Percentiles rank a stretch among this genome's conserved stretches.
Evolutionary conservation across 2,888 invertebrate species (phyloP).

Genomic region (Chydorus sphaericus): DNA sequence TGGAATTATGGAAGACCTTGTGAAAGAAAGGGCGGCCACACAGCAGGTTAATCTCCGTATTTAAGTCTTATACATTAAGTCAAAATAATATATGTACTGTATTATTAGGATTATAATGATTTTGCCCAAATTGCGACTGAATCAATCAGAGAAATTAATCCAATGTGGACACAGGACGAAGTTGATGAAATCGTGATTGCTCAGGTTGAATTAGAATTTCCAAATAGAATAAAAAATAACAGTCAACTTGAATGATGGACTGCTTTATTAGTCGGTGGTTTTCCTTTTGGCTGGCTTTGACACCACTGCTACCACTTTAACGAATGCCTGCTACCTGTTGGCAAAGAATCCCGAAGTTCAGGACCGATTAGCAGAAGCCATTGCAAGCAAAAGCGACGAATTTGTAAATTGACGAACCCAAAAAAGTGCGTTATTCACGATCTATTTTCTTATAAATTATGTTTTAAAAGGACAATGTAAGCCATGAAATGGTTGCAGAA

Average conservation of each 20-base stretch:
- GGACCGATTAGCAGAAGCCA: slow-evolving; percentile 2
- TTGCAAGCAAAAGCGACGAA: slow-evolving; percentile 1
- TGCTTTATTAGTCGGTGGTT: slow-evolving; percentile 8
- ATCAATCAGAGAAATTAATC: neutral
- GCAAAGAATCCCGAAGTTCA: slow-evolving; percentile 13
- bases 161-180: slow-evolving; percentile 1
- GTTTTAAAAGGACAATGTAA: slow-evolving; percentile 2
- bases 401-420: neutral
- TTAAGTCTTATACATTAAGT: neutral
- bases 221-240: neutral
- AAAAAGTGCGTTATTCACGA: too few species aligned
- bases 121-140: slow-evolving; percentile 13
- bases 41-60: neutral
- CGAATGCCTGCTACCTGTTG: slow-evolving; percentile 1
- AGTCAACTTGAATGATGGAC: neutral
- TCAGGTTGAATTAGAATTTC: neutral
- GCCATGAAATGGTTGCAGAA: slow-evolving; percentile 12
- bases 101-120: slow-evolving; percentile 8
- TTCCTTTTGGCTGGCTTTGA: slow-evolving; percentile 13
- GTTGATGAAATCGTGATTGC: slow-evolving; percentile 9
- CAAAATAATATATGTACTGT: neutral
- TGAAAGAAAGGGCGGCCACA: neutral
- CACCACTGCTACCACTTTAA: slow-evolving; percentile 14
- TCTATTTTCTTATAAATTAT: neutral
- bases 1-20: neutral